These are phyloP conservation scores for Elgaria multicarinata DNA, from an alignment of 2,113 vertebrate genomes.

Conservation along the genomic window DNA sequence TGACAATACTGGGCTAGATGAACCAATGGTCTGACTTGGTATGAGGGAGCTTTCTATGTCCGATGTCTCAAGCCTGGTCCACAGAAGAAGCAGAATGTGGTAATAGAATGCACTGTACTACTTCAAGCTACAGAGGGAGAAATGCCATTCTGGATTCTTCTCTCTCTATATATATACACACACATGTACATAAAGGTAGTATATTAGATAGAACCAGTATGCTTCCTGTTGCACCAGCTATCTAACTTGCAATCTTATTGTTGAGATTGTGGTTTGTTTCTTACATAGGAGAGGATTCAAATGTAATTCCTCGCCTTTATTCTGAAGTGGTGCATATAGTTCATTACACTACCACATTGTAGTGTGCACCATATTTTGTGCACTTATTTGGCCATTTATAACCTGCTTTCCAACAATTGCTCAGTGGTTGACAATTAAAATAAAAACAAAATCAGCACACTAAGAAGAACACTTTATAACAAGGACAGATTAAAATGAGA, in stretches of 20 bases:
- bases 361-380: neutral
- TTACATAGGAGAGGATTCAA: neutral
- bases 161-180: too few species aligned
- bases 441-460: too few species aligned
- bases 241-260: neutral
- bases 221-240: neutral
- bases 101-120: neutral
- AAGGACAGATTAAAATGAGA: too few species aligned
- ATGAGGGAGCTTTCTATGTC: neutral
- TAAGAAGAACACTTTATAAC: too few species aligned
- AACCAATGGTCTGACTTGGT: too few species aligned
- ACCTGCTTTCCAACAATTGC: too few species aligned
- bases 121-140: neutral
- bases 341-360: neutral
- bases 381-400: neutral
- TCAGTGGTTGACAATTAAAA: too few species aligned
- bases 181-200: neutral
- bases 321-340: neutral
- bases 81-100: neutral
- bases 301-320: neutral
- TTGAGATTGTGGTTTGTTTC: neutral
- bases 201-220: neutral
- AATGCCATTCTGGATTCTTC: neutral
- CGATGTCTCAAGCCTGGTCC: neutral
- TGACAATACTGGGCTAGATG: too few species aligned